Conservation (phyloP, 1,140 invertebrate species). For the Bombus superbus region DNA sequence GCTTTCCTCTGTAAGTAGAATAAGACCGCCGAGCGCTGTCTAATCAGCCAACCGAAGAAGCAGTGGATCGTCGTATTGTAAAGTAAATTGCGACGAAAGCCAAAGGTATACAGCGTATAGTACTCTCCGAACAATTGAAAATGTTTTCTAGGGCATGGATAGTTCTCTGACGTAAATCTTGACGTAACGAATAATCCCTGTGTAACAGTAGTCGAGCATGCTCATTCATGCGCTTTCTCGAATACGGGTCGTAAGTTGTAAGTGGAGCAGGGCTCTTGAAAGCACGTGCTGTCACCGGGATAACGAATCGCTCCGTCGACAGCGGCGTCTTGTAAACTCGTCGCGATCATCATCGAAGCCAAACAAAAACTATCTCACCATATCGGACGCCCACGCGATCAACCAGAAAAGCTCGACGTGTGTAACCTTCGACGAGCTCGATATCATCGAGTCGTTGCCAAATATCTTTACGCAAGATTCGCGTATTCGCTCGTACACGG, state of each 20-base stretch:
- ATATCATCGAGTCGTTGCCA: slow-evolving; percentile 12
- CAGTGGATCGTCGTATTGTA: too few relatives aligned
- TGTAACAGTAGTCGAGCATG: neutral
- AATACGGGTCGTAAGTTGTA: neutral
- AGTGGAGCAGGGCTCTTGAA: neutral
- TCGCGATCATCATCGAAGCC: neutral
- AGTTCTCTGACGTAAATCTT: too few relatives aligned
- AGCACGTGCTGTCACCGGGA: neutral
- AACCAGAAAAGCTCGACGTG: neutral
- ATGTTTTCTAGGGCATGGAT: neutral
- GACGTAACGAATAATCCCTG: neutral
- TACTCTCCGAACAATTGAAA: neutral
- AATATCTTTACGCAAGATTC: slow-evolving; percentile 28
- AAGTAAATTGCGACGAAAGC: neutral
- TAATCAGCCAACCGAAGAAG: neutral
- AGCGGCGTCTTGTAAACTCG: neutral
- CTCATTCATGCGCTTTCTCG: neutral
- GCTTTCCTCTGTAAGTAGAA: neutral
- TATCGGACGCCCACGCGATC: slow-evolving; percentile 1
- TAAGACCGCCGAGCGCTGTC: neutral
- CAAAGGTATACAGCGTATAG: too few relatives aligned
- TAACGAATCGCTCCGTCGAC: slow-evolving; percentile 23
- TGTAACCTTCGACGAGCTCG: neutral
- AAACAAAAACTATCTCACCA: neutral
- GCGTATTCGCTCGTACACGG: neutral